Percentiles rank a stretch among this genome's conserved stretches.
Evolutionary conservation across 2,113 vertebrate species (phyloP).

Genomic region (Sigmodon hispidus): DNA sequence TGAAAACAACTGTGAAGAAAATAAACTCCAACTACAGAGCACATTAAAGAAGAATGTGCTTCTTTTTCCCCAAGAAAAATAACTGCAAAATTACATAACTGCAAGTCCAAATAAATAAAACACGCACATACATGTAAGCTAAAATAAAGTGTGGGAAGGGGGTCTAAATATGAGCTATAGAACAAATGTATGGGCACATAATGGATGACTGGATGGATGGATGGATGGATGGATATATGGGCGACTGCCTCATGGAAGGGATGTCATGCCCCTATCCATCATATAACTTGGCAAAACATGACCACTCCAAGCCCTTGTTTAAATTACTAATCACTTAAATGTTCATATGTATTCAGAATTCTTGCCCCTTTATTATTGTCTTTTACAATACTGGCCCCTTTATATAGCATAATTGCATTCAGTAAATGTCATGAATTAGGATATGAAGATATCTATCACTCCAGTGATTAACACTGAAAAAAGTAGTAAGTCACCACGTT

Average conservation of each 20-base stretch:
- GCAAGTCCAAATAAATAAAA: constrained; percentile 30
- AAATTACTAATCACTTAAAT: neutral
- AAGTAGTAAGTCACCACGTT: neutral
- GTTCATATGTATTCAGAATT: neutral
- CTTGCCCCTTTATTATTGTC: neutral
- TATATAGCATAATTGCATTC: neutral
- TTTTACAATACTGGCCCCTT: constrained; percentile 11
- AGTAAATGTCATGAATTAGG: neutral
- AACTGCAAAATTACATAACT: neutral
- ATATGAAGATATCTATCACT: neutral
- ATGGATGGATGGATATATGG: neutral
- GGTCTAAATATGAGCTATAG: neutral
- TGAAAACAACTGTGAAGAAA: neutral
- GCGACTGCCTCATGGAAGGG: neutral
- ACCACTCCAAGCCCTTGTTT: neutral
- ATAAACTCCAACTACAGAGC: constrained; percentile 7
- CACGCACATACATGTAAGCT: neutral
- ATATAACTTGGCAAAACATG: neutral
- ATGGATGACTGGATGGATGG: neutral
- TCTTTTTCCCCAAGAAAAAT: neutral
- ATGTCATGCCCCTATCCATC: too few relatives aligned
- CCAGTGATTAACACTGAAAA: constrained; percentile 10
- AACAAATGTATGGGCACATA: neutral
- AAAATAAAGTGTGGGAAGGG: neutral
- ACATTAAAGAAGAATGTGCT: neutral